phyloP scores from a whole-genome alignment of 2,888 invertebrate genomes.

The Thymelicus lineola region DNA sequence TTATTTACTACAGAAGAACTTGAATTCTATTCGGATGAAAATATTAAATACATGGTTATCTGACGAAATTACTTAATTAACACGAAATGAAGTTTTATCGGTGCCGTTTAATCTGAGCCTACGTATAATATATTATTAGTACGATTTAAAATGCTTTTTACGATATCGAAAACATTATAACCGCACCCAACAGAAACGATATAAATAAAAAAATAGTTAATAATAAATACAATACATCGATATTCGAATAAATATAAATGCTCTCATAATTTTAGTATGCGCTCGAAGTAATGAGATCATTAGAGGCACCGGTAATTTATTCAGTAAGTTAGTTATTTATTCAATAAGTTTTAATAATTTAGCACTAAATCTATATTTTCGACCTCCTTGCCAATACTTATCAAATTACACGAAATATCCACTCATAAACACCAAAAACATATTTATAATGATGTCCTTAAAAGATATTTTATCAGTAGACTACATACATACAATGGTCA shows the following conservation, averaged over 20 bases:
- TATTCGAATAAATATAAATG: slow-evolving; percentile 39
- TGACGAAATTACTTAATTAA: too few species aligned
- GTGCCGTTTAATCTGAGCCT: neutral
- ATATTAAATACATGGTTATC: too few species aligned
- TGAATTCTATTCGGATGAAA: slow-evolving; percentile 7
- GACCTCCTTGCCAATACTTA: slow-evolving; percentile 34
- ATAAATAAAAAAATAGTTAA: slow-evolving; percentile 28
- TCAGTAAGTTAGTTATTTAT: slow-evolving; percentile 20
- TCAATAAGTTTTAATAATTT: slow-evolving; percentile 25
- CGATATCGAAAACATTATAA: neutral
- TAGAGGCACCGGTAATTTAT: slow-evolving; percentile 48
- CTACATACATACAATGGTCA: too few species aligned
- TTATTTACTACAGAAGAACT: slow-evolving; percentile 24
- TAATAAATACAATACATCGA: slow-evolving; percentile 36
- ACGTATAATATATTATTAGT: neutral
- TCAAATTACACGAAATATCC: neutral
- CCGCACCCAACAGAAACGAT: neutral
- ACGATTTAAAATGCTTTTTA: neutral
- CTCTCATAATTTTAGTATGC: slow-evolving; percentile 41
- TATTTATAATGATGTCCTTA: neutral
- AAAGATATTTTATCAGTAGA: too few species aligned
- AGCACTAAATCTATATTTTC: slow-evolving; percentile 35
- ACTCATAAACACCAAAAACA: neutral
- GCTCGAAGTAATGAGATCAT: slow-evolving; percentile 53
- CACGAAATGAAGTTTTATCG: neutral